Conservation (phyloP, 2,888 invertebrate species). For the Mystacides longicornis region DNA sequence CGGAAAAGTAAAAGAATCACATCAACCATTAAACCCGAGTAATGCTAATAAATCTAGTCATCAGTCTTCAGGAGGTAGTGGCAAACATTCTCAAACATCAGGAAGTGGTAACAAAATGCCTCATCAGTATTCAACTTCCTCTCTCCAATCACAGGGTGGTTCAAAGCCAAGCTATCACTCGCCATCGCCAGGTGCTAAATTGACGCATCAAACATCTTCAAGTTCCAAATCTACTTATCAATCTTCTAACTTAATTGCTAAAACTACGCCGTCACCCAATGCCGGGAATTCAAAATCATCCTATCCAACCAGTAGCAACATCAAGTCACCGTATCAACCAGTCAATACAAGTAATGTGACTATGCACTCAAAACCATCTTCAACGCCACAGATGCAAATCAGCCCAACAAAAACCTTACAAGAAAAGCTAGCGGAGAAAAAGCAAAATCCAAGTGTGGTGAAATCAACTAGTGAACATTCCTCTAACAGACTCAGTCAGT, state of each 20-base stretch:
- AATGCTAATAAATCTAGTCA: not conserved
- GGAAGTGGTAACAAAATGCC: no score
- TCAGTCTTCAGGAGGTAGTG: slow-evolving; percentile 21
- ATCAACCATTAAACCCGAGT: not conserved
- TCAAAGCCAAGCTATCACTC: no score
- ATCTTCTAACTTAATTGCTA: no score
- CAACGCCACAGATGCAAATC: slow-evolving; percentile 39
- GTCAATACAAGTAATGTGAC: slow-evolving; percentile 33
- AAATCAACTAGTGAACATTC: slow-evolving; percentile 24
- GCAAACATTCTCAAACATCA: slow-evolving; percentile 35
- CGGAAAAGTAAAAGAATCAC: no score
- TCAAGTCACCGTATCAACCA: slow-evolving; percentile 22
- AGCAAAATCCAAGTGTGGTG: slow-evolving; percentile 34
- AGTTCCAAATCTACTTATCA: no score
- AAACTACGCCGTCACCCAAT: no score
- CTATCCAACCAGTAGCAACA: not conserved
- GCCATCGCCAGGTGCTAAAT: no score
- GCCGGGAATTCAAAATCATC: no score
- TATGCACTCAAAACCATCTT: slow-evolving; percentile 38
- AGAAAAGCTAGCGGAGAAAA: slow-evolving; percentile 60
- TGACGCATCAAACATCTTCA: no score
- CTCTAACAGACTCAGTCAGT: slow-evolving; percentile 33
- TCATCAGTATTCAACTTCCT: no score
- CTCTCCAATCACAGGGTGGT: no score
- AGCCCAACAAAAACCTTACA: slow-evolving; percentile 60